phyloP scores from a whole-genome alignment of 2,797 vertebrate species.

The Myotis myotis region DNA sequence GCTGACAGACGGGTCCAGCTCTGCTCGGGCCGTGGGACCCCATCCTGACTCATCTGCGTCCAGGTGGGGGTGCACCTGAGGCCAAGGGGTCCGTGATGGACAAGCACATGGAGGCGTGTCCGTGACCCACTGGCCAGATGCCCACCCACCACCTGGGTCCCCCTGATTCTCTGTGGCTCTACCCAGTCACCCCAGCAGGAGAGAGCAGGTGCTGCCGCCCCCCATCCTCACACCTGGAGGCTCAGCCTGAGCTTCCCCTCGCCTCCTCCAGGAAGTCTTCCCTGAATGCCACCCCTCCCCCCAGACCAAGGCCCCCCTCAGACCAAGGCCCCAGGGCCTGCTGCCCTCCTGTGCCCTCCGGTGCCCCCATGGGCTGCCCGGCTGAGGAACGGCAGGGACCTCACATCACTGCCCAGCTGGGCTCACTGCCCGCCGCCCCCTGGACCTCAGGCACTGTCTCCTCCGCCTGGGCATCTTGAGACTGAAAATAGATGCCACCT shows the following conservation, averaged over 20 bases:
- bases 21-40: not conserved
- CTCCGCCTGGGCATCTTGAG: not conserved
- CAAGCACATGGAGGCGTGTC: fast-evolving
- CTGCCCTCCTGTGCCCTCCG: too few species aligned
- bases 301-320: too few species aligned
- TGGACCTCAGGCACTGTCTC: not conserved
- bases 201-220: not conserved
- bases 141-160: not conserved
- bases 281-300: not conserved
- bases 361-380: not conserved
- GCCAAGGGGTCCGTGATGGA: not conserved
- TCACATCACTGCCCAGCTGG: not conserved
- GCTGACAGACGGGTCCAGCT: not conserved
- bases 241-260: not conserved
- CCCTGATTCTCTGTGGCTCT: too few species aligned
- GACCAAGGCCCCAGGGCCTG: too few species aligned
- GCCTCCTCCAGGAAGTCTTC: not conserved
- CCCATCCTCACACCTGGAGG: fast-evolving
- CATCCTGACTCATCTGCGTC: not conserved
- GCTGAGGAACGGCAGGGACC: not conserved
- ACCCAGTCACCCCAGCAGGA: fast-evolving
- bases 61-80: too few species aligned
- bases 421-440: not conserved
- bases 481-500: not conserved
- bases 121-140: fast-evolving